Base-by-base conservation (phyloP, 2,888 invertebrate species). In the Ypsolopha scabrella region DNA sequence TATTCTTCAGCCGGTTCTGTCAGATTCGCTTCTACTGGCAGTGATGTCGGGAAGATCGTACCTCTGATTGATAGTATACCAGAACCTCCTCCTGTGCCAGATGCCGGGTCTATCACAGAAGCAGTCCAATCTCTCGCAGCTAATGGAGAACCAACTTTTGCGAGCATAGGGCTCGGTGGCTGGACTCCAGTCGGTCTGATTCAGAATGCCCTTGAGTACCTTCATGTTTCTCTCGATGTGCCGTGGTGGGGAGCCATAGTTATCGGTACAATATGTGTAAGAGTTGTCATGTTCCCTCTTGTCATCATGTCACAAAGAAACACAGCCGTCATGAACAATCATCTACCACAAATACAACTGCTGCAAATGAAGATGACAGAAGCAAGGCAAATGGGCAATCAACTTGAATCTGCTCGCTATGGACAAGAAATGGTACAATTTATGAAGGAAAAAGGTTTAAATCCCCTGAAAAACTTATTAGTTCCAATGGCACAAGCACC, bases 211-310 rank as follows among this genome's bases (percentile, higher is more conserved):
- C 81, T 98, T 62, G 98, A 99, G 75, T 92, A 86, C 63, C 61
- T 97, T 41, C 98, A 99, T 69, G 89, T 94, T n/a, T 78, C 88
- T 0, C 75, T 89, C 9, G 95, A 93, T 60, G 58, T 98, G 9
- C 98, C 98, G 0, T 99, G 99, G 99, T 99, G 98, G 97, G 91
- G 88, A 39, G 87, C 94, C 9, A 97, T 98, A 61, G 87, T 92
- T 2, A 78, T 93, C 51, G 94, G 93, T n/a, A 98, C 98, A 0
- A 54, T 94, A 1, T 74, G 90, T 36, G 90, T 97, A 0, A 90
- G 98, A 63, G 65, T 91, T 0, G 60, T 90, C 0, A 87, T 98
- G 71, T 96, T 98, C 62, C 98, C 98, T 0, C 73, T 98, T 51
- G 94, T 97, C 0, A 89, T 99, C 51, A 75, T 92, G 63, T 85